Evolutionary conservation across 2,888 invertebrate genomes (phyloP), one percentile per base, ranked within the genome.

Genomic region (Coelogynopora nodosa): DNA sequence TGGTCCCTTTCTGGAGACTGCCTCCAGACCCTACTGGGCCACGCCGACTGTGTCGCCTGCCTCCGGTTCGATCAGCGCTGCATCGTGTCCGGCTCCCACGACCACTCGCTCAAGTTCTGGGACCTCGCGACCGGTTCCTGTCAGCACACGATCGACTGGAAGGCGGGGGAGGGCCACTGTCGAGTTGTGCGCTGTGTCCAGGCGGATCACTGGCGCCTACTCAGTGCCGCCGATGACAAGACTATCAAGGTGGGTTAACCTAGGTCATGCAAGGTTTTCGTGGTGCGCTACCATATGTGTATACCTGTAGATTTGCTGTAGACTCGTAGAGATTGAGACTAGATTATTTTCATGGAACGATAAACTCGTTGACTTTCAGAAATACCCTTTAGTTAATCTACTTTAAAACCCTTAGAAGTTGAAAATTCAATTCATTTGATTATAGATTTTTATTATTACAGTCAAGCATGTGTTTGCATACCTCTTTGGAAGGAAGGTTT

Each of bases 201-300:
- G 89, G 93, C 93, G 0, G 93, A 93, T 89, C 90, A 91, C 29
- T 92, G 93, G 92, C 89, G 93, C 67, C 90, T 93, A n/a, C 93
- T 93, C 49, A 93, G 93, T 90, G 93, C 93, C 49, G 92, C 93
- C 5, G 93, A 93, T 90, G 93, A 93, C 89, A 92, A 92, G 88
- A 93, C 93, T 5, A 90, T 93, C 49, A 93, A 93, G 91, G 93
- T 93, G 49, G 49, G 49, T 49, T 18, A 49, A 49, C 49, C 5
- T 18, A 18, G 18, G 49, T 18, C 49, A 49, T 18, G 49, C 5
- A 49, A 49, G n/a, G n/a, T n/a, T n/a, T n/a, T n/a, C n/a, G n/a
- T n/a, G n/a, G n/a, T n/a, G n/a, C n/a, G n/a, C n/a, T n/a, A n/a
- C n/a, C n/a, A n/a, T n/a, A n/a, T n/a, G n/a, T n/a, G n/a, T n/a